Evolutionary conservation across 35 echinoderm and acorn worm genomes (phyloP).

Genomic region (Ophiothrix spiculata): DNA sequence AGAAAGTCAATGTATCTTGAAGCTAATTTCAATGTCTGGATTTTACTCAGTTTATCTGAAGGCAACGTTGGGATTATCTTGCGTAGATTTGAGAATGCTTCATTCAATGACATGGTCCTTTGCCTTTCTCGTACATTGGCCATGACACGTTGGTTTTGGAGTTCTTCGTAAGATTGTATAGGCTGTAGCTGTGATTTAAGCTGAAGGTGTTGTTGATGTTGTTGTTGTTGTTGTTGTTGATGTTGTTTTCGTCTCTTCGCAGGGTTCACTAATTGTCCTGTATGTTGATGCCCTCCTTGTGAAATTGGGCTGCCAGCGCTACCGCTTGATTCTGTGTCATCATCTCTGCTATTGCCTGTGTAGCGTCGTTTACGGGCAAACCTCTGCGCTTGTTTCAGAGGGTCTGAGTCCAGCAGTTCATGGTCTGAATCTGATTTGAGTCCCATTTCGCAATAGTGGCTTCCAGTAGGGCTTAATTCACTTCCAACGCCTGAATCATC

Average conservation of each 20-base stretch:
- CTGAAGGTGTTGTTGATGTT: background rate
- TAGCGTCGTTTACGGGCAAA: slow-evolving; percentile 62
- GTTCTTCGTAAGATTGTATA: slow-evolving; percentile 72
- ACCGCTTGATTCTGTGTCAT: slow-evolving; percentile 8
- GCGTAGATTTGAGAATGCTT: slow-evolving; percentile 87
- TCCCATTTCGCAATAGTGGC: slow-evolving; percentile 7
- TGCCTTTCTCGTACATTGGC: slow-evolving; percentile 95
- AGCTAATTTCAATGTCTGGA: slow-evolving; percentile 94
- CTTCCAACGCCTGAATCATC: slow-evolving; percentile 16
- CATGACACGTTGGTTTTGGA: slow-evolving; percentile 87
- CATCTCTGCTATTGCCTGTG: background rate
- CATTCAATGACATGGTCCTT: slow-evolving; percentile 90
- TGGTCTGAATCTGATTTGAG: slow-evolving; percentile 15
- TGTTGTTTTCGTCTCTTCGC: slow-evolving; percentile 1
- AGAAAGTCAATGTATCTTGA: slow-evolving; percentile 98
- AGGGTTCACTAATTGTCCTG: background rate
- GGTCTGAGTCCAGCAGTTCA: slow-evolving; percentile 30
- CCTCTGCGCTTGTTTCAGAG: slow-evolving; percentile 23
- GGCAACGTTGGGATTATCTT: slow-evolving; percentile 98
- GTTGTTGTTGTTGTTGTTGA: slow-evolving; percentile 17
- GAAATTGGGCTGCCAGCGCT: background rate
- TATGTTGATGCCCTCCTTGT: background rate
- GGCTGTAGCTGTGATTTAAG: background rate
- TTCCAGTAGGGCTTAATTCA: background rate
- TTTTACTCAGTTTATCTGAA: slow-evolving; percentile 99